Evolutionary conservation across 2,113 vertebrate species (phyloP).

Genomic region (Aspiorhynchus laticeps): DNA sequence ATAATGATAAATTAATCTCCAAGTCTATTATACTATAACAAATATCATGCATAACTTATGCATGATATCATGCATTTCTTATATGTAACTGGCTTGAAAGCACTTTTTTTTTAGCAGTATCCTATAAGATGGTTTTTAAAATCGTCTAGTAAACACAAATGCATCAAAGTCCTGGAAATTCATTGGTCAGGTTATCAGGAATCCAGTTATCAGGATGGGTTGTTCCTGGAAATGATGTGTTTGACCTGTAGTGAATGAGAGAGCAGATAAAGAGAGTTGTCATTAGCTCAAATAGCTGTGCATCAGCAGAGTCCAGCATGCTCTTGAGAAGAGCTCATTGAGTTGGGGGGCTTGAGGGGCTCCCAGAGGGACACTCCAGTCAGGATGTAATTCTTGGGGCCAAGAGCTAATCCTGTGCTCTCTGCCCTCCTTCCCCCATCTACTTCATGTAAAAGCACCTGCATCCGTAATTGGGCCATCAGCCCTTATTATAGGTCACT

Average conservation of each 20-base stretch:
- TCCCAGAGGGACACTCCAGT: slow-evolving; percentile 19
- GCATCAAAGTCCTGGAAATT: neutral
- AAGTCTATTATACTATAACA: too few relatives aligned
- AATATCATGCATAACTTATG: neutral
- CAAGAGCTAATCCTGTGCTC: slow-evolving; percentile 18
- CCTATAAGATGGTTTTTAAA: neutral
- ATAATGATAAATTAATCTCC: neutral
- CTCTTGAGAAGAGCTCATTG: neutral
- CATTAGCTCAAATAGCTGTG: slow-evolving; percentile 13
- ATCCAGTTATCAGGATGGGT: neutral
- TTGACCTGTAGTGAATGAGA: neutral
- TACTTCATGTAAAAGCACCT: slow-evolving; percentile 27
- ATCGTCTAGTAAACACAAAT: neutral
- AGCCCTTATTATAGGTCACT: slow-evolving; percentile 5
- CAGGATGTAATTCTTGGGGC: slow-evolving; percentile 24
- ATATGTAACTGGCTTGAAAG: neutral
- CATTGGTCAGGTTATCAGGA: neutral
- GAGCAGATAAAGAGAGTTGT: slow-evolving; percentile 15
- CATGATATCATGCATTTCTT: neutral
- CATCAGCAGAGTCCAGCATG: neutral
- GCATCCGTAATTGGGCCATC: slow-evolving; percentile 24
- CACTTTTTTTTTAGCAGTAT: neutral
- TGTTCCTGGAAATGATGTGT: neutral
- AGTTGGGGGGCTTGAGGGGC: neutral
- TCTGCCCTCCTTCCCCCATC: neutral